Base-by-base conservation (phyloP, 2,888 invertebrate genomes). In the Pollenia amentaria region DNA sequence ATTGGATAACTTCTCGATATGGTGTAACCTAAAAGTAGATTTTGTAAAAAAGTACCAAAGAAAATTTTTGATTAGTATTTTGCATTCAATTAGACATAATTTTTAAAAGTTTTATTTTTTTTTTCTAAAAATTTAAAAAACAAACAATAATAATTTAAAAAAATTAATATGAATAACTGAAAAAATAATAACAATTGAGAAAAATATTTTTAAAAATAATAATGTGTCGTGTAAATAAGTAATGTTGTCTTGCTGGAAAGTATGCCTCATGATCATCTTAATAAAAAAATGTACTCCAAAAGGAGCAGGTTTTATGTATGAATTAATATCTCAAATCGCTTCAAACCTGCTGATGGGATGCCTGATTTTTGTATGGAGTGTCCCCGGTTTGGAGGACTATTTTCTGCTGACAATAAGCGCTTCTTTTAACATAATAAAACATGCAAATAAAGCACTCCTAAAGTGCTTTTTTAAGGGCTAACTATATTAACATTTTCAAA, bases 1-100 rank as follows among this genome's bases (percentile, higher is more conserved):
- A 92, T 92, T 92, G 92, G 92, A 92, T 92, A 92, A 92, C 91
- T 92, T 92, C 92, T 92, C 92, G 92, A 91, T 92, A 91, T 92
- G 92, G 92, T 92, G 92, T 92, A 92, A 92, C 91, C 92, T 92
- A 91, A 78, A 92, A 92, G 77, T 87, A 92, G 79, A 87, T 78
- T 84, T 88, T 90, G 90, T 89, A 90, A 92, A 87, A 82, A 84
- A 89, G 89, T 89, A 91, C 89, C 90, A 87, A 80, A 91, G 89
- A 89, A 89, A 91, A 76, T 78, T 85, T 88, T 84, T 84, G 92
- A 91, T 92, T 92, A 92, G 91, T 91, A 89, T 75, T n/a, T n/a
- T 53, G 11, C 18, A 21, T 62, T 60, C 62, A 21, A n/a, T 73
- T 44, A 67, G 53, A 46, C n/a, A 89, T 18, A 10, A 2, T 48